Evolutionary conservation across 2,888 invertebrate genomes (phyloP), one percentile per base, ranked within the genome.

Genomic region (Polylopha cassiicola): DNA sequence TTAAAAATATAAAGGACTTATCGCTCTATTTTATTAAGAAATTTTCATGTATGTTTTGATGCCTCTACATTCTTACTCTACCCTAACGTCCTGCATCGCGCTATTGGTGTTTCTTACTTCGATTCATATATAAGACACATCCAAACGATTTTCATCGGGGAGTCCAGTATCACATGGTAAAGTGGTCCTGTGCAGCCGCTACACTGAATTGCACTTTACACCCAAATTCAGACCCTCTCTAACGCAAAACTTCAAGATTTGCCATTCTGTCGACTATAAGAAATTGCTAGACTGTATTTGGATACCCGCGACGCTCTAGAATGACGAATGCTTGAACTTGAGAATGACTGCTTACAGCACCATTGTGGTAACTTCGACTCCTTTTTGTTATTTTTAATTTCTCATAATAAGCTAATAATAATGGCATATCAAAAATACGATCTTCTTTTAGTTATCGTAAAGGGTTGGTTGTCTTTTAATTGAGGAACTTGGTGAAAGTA

Each of bases 181-280:
- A 52, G 62, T 61, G 68, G 70, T 64, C 24, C 51, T 61, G 67
- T 65, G 68, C 70, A 68, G 54, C 70, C 70, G 56, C 59, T 60
- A 42, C 60, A 66, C 58, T 39, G 42, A 65, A 67, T 8, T 74
- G 76, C 72, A 70, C 56, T 43, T 42, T 51, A 55, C 69, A 62
- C 53, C 48, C 59, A 61, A 66, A 55, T 58, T 61, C 61, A 56
- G 58, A 64, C 57, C 55, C 53, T 56, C 62, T 53, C 54, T 51
- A 61, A 54, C 51, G 51, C 50, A 55, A 53, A 60, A 65, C 67
- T 78, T 79, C 78, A 79, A 78, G 61, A 69, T 79, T 79, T 79
- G 77, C 79, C 77, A 79, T 78, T 78, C 79, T 75, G 76, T 76
- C 71, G 66, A 73, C 75, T 78, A 77, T 75, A 76, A 62, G 61